A percentile compares a stretch with the other conserved stretches of the same genome.
These are phyloP conservation scores for Cydia amplana DNA, from an alignment of 1,140 invertebrate genomes.

Conservation along the genomic window DNA sequence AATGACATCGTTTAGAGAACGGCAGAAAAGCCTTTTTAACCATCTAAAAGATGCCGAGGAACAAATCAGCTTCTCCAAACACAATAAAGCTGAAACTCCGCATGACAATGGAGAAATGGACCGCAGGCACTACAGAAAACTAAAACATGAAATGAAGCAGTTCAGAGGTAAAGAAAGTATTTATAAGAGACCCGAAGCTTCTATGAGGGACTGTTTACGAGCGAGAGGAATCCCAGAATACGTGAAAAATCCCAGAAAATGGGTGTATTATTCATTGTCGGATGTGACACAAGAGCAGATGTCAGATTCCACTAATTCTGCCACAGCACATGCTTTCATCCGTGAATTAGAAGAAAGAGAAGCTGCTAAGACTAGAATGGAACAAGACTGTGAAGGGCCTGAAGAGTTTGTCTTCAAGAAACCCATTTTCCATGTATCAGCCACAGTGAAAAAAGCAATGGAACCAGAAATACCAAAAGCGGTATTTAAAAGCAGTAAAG, in stretches of 20 bases:
- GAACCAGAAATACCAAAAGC: constrained; percentile 70
- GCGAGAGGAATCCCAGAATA: constrained; percentile 82
- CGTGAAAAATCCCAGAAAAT: constrained; percentile 87
- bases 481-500: constrained; percentile 83
- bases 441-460: constrained; percentile 52
- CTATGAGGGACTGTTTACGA: constrained; percentile 79
- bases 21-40: constrained; percentile 79
- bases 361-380: constrained; percentile 48
- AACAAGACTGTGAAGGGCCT: constrained; percentile 49
- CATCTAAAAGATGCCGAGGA: constrained; percentile 80
- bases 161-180: constrained; percentile 88
- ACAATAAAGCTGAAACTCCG: constrained; percentile 61
- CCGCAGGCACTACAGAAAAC: constrained; percentile 55
- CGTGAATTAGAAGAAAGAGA: constrained; percentile 82
- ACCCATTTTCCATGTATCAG: constrained; percentile 64
- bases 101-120: constrained; percentile 62
- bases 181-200: constrained; percentile 85
- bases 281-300: constrained; percentile 86
- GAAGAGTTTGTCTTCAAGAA: constrained; percentile 77
- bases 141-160: constrained; percentile 77
- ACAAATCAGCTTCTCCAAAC: constrained; percentile 72
- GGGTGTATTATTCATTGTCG: constrained; percentile 86
- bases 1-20: constrained; percentile 77
- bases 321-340: constrained; percentile 86
- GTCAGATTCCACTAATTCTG: constrained; percentile 86